Percentiles rank a stretch among this genome's conserved stretches.
phyloP scores from a whole-genome alignment of 92 coral and sea anemone genomes.

The Ricordea florida region DNA sequence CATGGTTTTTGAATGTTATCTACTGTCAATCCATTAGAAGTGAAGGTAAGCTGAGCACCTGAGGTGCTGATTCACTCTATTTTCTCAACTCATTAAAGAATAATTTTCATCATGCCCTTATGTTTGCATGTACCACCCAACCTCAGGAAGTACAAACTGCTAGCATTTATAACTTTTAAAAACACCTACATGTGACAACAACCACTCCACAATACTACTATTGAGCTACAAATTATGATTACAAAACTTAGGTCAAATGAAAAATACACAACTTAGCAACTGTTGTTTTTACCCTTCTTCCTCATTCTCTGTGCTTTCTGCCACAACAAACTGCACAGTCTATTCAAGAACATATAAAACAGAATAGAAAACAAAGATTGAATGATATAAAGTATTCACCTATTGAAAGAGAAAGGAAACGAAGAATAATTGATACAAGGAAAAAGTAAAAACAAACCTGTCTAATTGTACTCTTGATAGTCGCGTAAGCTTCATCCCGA shows the following conservation, averaged over 20 bases:
- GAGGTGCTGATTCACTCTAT: too few species aligned
- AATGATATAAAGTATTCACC: neutral
- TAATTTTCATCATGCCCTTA: too few species aligned
- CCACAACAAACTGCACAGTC: constrained; percentile 85
- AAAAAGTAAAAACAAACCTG: constrained; percentile 48
- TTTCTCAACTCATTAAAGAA: too few species aligned
- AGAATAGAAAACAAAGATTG: neutral
- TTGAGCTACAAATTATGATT: too few species aligned
- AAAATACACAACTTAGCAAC: neutral
- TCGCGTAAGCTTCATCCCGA: constrained; percentile 90
- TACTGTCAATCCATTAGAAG: too few species aligned
- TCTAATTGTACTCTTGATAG: constrained; percentile 82
- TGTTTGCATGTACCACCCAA: too few species aligned
- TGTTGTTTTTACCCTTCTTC: constrained; percentile 66
- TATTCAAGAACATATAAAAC: constrained; percentile 5
- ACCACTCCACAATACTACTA: too few species aligned
- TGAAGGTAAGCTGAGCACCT: too few species aligned
- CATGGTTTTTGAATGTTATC: too few species aligned
- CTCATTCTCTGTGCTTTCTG: constrained; percentile 67
- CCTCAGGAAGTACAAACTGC: neutral
- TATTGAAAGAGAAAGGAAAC: neutral
- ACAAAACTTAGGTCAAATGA: too few species aligned
- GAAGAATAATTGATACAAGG: neutral
- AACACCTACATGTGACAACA: too few species aligned
- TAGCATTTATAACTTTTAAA: too few species aligned